Base-by-base conservation (phyloP, 2,888 invertebrate species). In the Calliopum simillimum region DNA sequence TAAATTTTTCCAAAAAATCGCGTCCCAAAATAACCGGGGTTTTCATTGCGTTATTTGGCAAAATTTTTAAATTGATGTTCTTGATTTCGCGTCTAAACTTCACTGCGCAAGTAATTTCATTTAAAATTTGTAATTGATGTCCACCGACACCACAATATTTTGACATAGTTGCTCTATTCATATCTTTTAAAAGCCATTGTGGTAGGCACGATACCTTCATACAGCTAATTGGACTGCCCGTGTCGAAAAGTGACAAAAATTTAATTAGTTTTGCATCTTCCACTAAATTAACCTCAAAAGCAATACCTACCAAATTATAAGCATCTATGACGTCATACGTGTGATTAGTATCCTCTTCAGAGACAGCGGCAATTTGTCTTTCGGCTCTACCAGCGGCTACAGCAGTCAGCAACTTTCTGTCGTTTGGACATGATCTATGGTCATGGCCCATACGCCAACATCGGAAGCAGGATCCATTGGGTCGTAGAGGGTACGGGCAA, bases 191-290 rank as follows among this genome's bases (percentile, higher is more conserved):
- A 49, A 33, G 4, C 21, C 21, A 19, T 23, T 44, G 16, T 16
- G 69, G 68, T 0, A 70, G 41, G 14, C 47, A 55, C 1, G 64
- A 67, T 19, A 13, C 23, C 49, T 46, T 43, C 1, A 66, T 33
- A n/a, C 69, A 69, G 55, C 58, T 69, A 69, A 58, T 47, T 8
- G 67, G 65, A 61, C 72, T 72, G 43, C 72, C 68, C 8, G 70
- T 72, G 59, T 70, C 72, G 61, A 72, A 70, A 59, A 70, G 56
- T 56, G 64, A 68, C n/a, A 59, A 8, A 25, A 63, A 63, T 43
- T 58, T 1, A 33, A 19, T 61, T 61, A 62, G 61, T 21, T 62
- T 55, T 61, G 62, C 41, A 69, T 43, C 41, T 5, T 13, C n/a
- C 8, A 14, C 23, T 43, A 19, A 61, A 56, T 49, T 21, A 55